Evolutionary conservation across 2,113 vertebrate species (phyloP), one percentile per base, ranked within the genome.

Genomic region (Chauna torquata): DNA sequence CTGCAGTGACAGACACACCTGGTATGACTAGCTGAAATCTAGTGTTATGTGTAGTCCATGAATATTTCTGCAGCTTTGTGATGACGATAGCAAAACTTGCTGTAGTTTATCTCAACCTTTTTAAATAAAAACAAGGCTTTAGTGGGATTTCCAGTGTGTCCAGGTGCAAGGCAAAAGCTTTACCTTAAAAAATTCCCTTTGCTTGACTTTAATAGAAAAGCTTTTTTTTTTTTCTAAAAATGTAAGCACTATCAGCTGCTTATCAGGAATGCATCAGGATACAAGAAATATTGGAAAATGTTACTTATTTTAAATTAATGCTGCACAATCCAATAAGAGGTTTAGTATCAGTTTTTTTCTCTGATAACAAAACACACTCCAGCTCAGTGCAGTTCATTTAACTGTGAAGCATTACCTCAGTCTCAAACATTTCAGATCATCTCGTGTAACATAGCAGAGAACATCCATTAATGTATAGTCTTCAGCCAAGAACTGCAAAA

Each of bases 341-440:
- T 7, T 72, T 59, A 81, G 42, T 44, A 74, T 66, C 14, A 28
- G 24, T 36, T 61, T 77, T 40, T 71, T 88, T 52, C 44, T 64
- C 16, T 40, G 82, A 17, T 50, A 69, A 61, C 3, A 77, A 87
- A 92, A 27, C 38, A 27, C 42, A 8, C 11, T 61, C 28, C 52
- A n/a, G 52, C 19, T 75, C 74, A 69, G 25, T 45, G 50, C 25
- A 36, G 36, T 47, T 81, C 25, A n/a, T 77, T 78, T 75, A 52
- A 74, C 14, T 40, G 44, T 50, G 34, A 82, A 77, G 42, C 55
- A 27, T 97, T 98, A 99, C 99, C 99, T 99, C 97, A 99, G 97
- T 96, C 98, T 98, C 97, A 99, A 97, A 97, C 98, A 98, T 97
- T 99, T 99, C 97, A 99, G 98, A 92, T 99, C 99, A 22, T 99